These are phyloP conservation scores for Ormyrus nitidulus DNA, from an alignment of 2,888 invertebrate genomes.

Conservation along the genomic window DNA sequence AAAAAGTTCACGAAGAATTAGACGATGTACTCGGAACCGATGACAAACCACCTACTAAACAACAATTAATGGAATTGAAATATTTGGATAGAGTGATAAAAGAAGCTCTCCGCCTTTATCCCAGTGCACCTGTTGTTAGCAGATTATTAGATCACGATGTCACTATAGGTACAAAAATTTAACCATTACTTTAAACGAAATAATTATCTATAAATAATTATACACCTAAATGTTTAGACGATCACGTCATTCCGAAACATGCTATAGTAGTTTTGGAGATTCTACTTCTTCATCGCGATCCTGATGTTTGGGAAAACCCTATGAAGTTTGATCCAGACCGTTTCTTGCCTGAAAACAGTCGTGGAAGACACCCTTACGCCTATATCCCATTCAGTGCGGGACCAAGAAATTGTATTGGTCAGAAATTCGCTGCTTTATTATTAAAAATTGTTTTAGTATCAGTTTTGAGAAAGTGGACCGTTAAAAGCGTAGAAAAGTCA, in stretches of 20 bases:
- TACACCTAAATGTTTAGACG: slow-evolving; percentile 65
- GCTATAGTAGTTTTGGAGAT: slow-evolving; percentile 71
- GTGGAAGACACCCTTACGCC: slow-evolving; percentile 65
- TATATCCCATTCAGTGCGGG: slow-evolving; percentile 71
- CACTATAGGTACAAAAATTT: slow-evolving; percentile 69
- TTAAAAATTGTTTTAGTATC: slow-evolving; percentile 62
- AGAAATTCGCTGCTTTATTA: slow-evolving; percentile 65
- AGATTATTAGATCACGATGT: slow-evolving; percentile 75
- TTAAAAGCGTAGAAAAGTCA: slow-evolving; percentile 62
- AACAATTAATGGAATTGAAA: slow-evolving; percentile 73
- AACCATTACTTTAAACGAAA: background rate
- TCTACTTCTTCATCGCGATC: slow-evolving; percentile 76
- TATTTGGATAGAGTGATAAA: slow-evolving; percentile 80
- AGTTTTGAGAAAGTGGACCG: slow-evolving; percentile 63
- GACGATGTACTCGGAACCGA: slow-evolving; percentile 71
- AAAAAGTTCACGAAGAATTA: slow-evolving; percentile 75
- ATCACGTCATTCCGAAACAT: slow-evolving; percentile 73
- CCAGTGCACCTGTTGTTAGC: slow-evolving; percentile 77
- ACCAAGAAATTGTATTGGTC: slow-evolving; percentile 70
- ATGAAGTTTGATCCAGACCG: slow-evolving; percentile 75
- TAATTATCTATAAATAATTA: background rate
- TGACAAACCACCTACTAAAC: slow-evolving; percentile 63
- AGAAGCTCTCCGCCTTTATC: slow-evolving; percentile 78
- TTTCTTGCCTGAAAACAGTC: slow-evolving; percentile 72
- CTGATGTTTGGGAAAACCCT: slow-evolving; percentile 76